Percentiles rank a stretch among this genome's conserved stretches.
Conservation (phyloP, 2,113 vertebrate species). For the Campylomormyrus numenius region DNA sequence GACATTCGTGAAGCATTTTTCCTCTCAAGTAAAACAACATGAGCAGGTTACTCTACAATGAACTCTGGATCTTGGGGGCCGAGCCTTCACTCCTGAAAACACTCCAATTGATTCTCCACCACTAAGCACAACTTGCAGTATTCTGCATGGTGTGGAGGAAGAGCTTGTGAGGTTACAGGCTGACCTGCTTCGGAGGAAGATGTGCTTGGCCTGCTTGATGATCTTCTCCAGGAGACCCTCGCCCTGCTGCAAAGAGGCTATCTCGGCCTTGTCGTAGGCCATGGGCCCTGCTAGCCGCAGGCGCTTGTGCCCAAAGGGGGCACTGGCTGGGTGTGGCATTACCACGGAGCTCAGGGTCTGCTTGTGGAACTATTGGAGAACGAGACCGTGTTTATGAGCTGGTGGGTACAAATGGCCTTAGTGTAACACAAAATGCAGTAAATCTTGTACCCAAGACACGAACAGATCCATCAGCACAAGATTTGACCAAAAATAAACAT, state of each 20-base stretch:
- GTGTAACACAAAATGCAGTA: neutral
- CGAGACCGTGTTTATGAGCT: neutral
- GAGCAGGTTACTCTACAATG: neutral
- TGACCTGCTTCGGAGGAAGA: constrained; percentile 87
- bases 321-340: constrained; percentile 91
- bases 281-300: constrained; percentile 84
- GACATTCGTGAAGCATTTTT: neutral
- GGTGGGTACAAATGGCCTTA: neutral
- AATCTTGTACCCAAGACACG: neutral
- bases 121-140: neutral
- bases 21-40: neutral
- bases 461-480: neutral
- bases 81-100: neutral
- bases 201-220: constrained; percentile 96
- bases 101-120: neutral
- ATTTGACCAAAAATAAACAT: neutral
- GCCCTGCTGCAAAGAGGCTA: constrained; percentile 72
- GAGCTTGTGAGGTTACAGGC: neutral
- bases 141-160: neutral
- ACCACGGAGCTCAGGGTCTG: constrained; percentile 84
- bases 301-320: constrained; percentile 89
- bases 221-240: constrained; percentile 97
- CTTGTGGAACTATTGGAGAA: constrained; percentile 83
- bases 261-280: constrained; percentile 87
- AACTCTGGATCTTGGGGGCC: neutral